Percentiles rank a stretch among this genome's conserved stretches.
Conservation (phyloP, 1,140 invertebrate genomes). For the Pseudomyrmex dendroicus region DNA sequence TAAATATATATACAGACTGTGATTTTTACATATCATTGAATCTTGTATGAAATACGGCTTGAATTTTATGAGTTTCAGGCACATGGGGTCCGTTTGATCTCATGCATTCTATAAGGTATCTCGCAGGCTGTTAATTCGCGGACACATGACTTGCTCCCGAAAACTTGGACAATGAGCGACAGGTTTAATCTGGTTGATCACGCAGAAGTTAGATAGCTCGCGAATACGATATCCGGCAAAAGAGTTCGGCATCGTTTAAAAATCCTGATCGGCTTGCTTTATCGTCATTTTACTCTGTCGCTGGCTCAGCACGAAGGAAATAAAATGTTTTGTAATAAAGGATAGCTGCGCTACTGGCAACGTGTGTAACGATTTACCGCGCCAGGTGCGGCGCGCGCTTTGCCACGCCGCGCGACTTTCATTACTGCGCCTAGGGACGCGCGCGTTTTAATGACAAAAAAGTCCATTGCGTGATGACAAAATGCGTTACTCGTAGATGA, state of each 20-base stretch:
- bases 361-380: conserved; percentile 51
- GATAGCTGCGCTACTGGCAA: conserved; percentile 22
- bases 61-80: conserved; percentile 7
- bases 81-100: neutral
- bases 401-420: conserved; percentile 37
- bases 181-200: conserved; percentile 70
- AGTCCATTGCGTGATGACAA: conserved; percentile 46
- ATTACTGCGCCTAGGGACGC: conserved; percentile 30
- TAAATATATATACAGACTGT: neutral
- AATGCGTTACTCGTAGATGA: conserved; percentile 39
- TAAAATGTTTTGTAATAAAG: conserved; percentile 50
- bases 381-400: conserved; percentile 43
- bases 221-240: conserved; percentile 64
- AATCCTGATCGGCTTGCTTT: conserved; percentile 3
- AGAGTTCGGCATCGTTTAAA: neutral
- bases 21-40: neutral
- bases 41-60: neutral
- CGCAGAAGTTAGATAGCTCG: conserved; percentile 68
- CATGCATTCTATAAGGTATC: neutral
- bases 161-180: conserved; percentile 64
- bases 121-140: conserved; percentile 37
- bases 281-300: neutral
- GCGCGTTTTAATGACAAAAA: conserved; percentile 38
- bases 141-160: conserved; percentile 62
- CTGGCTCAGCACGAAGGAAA: conserved; percentile 16